Evolutionary conservation across 1,140 invertebrate species (phyloP).

Genomic region (Pseudomyrmex sp.): DNA sequence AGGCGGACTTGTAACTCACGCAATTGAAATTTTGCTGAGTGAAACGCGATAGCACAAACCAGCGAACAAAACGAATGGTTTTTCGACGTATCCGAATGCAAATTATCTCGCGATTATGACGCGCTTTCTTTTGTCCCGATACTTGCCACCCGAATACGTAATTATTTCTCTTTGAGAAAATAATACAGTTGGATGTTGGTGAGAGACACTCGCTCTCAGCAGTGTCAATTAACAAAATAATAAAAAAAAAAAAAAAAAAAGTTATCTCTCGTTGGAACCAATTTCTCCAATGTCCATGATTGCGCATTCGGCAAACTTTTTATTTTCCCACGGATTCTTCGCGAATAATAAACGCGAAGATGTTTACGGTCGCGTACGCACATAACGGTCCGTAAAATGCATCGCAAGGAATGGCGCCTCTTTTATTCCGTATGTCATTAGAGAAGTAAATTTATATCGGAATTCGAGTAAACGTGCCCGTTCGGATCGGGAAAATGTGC

Average conservation of each 20-base stretch:
- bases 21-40: constrained; percentile 9
- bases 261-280: constrained; percentile 6
- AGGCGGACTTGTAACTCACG: constrained; percentile 44
- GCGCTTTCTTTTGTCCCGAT: no score
- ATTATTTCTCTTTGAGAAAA: no score
- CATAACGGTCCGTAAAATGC: constrained; percentile 50
- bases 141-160: no score
- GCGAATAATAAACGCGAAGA: constrained; percentile 49
- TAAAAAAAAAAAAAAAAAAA: no score
- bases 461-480: constrained; percentile 29
- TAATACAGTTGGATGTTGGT: no score
- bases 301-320: constrained; percentile 8
- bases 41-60: not conserved
- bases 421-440: constrained; percentile 31
- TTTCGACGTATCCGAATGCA: not conserved
- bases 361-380: constrained; percentile 20
- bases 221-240: no score
- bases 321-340: constrained; percentile 24
- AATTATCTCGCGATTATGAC: not conserved
- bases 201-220: no score
- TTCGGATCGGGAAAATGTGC: constrained; percentile 35
- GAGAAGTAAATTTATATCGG: constrained; percentile 42
- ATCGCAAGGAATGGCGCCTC: constrained; percentile 10
- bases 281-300: not conserved
- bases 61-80: constrained; percentile 13